These are phyloP conservation scores for Urechis unicinctus DNA, from an alignment of 2,888 invertebrate genomes.

Conservation along the genomic window DNA sequence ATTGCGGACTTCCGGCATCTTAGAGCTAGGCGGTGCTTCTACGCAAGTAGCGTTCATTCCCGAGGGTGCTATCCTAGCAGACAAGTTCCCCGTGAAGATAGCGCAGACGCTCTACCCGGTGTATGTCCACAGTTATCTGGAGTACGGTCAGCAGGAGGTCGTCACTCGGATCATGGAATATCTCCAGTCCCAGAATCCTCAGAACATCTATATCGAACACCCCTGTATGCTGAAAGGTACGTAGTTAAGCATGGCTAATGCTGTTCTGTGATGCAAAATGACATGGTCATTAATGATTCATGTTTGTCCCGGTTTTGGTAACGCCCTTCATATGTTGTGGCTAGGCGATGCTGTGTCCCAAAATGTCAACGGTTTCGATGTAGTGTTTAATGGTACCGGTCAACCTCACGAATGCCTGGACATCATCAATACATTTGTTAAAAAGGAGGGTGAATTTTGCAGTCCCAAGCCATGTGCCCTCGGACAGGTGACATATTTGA, in stretches of 20 bases:
- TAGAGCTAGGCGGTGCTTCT: conserved; percentile 57
- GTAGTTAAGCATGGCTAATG: not conserved
- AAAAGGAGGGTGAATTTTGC: conserved; percentile 9
- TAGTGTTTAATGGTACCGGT: conserved; percentile 25
- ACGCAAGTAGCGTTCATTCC: conserved; percentile 54
- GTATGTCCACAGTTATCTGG: conserved; percentile 45
- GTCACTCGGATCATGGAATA: conserved; percentile 21
- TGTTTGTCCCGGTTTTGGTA: not conserved
- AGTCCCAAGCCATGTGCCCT: conserved; percentile 40
- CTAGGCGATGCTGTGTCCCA: not conserved
- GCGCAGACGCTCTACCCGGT: conserved; percentile 35
- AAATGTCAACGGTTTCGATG: not conserved
- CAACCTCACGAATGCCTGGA: conserved; percentile 26
- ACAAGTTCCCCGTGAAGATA: conserved; percentile 39
- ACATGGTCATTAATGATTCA: no score
- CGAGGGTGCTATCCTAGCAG: conserved; percentile 33
- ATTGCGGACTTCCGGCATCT: conserved; percentile 50
- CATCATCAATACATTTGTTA: conserved; percentile 14
- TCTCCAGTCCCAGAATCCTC: conserved; percentile 7
- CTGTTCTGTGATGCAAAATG: not conserved
- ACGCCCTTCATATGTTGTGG: not conserved
- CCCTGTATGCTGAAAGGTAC: conserved; percentile 40
- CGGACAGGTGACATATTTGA: no score
- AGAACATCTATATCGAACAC: conserved; percentile 19
- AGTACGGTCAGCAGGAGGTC: conserved; percentile 38